phyloP scores from a whole-genome alignment of 2,797 vertebrate species.

The Gallinago nigripennis region DNA sequence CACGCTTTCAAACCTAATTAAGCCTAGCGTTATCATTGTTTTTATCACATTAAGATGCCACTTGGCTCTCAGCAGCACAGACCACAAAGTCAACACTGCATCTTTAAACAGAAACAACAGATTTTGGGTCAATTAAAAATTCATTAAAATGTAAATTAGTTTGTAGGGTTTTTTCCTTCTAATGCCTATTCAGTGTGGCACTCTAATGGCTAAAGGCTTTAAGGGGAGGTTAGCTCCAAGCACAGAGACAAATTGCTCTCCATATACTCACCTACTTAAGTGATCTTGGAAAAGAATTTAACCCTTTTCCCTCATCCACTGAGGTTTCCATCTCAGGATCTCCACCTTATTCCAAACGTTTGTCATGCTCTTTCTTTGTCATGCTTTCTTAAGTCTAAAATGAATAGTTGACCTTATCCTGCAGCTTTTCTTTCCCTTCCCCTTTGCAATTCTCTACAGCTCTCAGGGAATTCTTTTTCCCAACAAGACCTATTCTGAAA shows the following conservation, averaged over 20 bases:
- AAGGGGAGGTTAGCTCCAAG: slow-evolving; percentile 56
- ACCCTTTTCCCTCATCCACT: background rate
- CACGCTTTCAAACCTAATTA: slow-evolving; percentile 79
- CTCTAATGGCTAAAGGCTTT: slow-evolving; percentile 67
- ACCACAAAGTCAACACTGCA: slow-evolving; percentile 79
- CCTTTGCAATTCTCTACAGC: background rate
- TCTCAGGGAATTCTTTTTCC: background rate
- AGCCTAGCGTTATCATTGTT: slow-evolving; percentile 80
- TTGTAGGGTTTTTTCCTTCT: slow-evolving; percentile 68
- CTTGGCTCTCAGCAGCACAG: slow-evolving; percentile 76
- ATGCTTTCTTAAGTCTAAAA: slow-evolving; percentile 3
- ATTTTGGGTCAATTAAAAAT: slow-evolving; percentile 87
- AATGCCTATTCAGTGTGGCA: slow-evolving; percentile 69
- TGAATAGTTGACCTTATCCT: slow-evolving; percentile 16
- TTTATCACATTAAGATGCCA: slow-evolving; percentile 81
- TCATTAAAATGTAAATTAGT: slow-evolving; percentile 86
- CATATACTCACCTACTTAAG: background rate
- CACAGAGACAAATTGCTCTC: slow-evolving; percentile 13
- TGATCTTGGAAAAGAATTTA: background rate
- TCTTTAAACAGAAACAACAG: slow-evolving; percentile 86
- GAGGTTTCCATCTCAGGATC: background rate
- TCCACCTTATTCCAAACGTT: background rate
- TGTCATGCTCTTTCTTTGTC: background rate
- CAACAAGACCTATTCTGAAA: background rate
- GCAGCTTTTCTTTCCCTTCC: background rate